Evolutionary conservation across 2,888 invertebrate species (phyloP).

Genomic region (Ecliptopera silaceata): DNA sequence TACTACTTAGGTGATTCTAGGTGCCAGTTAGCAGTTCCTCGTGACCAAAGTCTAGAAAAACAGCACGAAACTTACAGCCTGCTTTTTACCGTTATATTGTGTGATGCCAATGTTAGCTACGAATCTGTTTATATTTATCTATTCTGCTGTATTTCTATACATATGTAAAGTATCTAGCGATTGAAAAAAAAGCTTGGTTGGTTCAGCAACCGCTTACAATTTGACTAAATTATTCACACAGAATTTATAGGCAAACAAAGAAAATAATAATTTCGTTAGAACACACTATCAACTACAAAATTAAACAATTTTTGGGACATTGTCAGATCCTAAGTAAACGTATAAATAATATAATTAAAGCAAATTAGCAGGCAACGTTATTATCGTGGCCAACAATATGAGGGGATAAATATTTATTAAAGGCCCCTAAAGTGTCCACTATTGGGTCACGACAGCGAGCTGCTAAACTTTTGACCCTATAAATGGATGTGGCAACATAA

Average conservation of each 20-base stretch:
- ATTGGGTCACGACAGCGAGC: conserved; percentile 59
- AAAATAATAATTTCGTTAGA: conserved; percentile 14
- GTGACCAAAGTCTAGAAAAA: too few relatives aligned
- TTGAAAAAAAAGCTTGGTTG: too few relatives aligned
- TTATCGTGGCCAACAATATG: conserved; percentile 65
- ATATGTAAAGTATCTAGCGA: too few relatives aligned
- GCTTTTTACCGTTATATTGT: too few relatives aligned
- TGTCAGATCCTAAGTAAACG: conserved; percentile 64
- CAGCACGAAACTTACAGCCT: too few relatives aligned
- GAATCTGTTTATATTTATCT: too few relatives aligned
- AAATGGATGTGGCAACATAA: conserved; percentile 46
- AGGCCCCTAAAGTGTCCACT: conserved; percentile 73
- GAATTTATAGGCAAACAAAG: conserved; percentile 3
- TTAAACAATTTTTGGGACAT: conserved; percentile 34
- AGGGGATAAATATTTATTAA: conserved; percentile 80
- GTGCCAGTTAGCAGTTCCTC: too few relatives aligned
- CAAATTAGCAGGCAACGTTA: conserved; percentile 47
- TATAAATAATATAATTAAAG: conserved; percentile 73
- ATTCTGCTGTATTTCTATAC: too few relatives aligned
- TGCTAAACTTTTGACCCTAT: conserved; percentile 29
- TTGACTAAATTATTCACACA: not conserved
- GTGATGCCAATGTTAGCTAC: too few relatives aligned
- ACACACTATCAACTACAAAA: conserved; percentile 25
- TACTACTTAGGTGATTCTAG: too few relatives aligned
- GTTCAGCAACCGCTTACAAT: too few relatives aligned